Base-by-base conservation (phyloP, 2,797 vertebrate species). In the Diceros bicornis region DNA sequence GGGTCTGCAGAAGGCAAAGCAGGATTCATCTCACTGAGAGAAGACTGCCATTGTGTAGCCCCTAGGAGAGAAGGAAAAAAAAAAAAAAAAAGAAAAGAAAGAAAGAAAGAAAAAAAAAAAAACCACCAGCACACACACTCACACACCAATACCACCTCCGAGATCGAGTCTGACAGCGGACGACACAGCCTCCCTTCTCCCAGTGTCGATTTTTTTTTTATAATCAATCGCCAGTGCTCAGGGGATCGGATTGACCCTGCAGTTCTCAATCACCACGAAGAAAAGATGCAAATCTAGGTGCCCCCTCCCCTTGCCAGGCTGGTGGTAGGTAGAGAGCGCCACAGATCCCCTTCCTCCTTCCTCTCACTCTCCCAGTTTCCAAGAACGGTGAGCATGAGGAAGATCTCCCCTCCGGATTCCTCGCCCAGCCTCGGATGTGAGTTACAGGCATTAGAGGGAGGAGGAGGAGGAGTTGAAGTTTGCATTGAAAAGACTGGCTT, bases 1-100 rank as follows among this genome's bases (percentile, higher is more conserved):
- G 99, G 99, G 99, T 99, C 99, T 99, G 99, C 99, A 99, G 99
- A 99, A 99, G 99, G 99, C 99, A 99, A 98, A 99, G 99, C 99
- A 99, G 99, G 99, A 99, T 99, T 99, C 99, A 99, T 99, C 99
- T 99, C 99, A 99, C 99, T 99, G 99, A 98, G 95, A 99, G 95
- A 99, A 99, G 98, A 99, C 98, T 98, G 99, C 99, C 99, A 99
- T 99, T 99, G 99, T 99, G 98, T 98, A 99, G 99, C 98, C 99
- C 99, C 99, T 98, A 98, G 98, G 98, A 98, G 97, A 98, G 97
- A 98, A 95, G 59, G 32, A 97, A 98, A 98, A 41, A 96, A 93
- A 97, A 98, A 97, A 98, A 98, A 95, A 98, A 98, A 37, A 61
- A 97, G 88, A 97, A 97, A 98, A 97, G 98, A 98, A 86, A 98